A percentile compares a stretch with the other conserved stretches of the same genome.
phyloP scores from a whole-genome alignment of 2,113 vertebrate species.

The Bufo bufo region DNA sequence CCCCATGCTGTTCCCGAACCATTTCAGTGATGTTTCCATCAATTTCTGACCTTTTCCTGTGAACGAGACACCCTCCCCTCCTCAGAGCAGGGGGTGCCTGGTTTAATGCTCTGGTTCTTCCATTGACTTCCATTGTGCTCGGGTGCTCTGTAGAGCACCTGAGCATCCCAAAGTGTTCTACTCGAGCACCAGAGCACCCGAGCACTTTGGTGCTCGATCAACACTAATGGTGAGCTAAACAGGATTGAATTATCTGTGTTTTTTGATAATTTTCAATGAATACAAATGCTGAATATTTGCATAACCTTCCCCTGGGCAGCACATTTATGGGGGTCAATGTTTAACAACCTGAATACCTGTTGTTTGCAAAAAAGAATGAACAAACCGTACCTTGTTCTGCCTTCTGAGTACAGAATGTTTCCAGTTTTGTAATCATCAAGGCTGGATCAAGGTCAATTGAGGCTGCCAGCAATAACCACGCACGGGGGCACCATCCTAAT shows the following conservation, averaged over 20 bases:
- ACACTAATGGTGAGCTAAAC: not conserved
- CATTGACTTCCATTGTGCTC: no score
- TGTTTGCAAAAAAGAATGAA: not conserved
- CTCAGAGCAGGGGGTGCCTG: no score
- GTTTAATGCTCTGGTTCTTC: no score
- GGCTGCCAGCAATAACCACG: not conserved
- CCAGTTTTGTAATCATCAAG: not conserved
- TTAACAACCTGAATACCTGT: conserved; percentile 11
- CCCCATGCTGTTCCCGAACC: no score
- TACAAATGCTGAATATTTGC: not conserved
- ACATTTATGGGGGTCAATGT: conserved; percentile 35
- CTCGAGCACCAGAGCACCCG: no score
- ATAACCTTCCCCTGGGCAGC: conserved; percentile 39
- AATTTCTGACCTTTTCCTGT: no score
- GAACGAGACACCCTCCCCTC: no score
- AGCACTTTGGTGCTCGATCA: no score
- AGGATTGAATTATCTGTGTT: not conserved
- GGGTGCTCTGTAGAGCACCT: no score
- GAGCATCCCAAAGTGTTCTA: no score
- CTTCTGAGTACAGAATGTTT: not conserved
- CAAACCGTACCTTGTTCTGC: not conserved
- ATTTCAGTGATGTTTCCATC: no score
- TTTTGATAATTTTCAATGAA: not conserved
- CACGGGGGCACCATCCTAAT: not conserved
- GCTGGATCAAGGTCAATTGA: not conserved